A percentile compares a stretch with the other conserved stretches of the same genome.
Conservation (phyloP, 2,113 vertebrate genomes). For the Spilogale gracilis region DNA sequence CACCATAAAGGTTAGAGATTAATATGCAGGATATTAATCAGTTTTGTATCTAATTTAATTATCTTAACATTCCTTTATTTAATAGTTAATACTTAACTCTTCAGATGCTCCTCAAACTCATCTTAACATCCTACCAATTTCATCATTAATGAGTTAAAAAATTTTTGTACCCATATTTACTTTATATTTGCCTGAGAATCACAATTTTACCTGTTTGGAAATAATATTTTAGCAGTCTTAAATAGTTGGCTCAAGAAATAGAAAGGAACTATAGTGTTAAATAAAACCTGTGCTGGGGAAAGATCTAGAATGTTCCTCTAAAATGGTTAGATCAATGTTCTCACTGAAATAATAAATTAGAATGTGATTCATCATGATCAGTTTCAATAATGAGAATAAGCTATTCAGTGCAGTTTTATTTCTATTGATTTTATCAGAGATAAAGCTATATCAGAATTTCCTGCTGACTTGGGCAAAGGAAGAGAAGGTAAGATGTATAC, state of each 20-base stretch:
- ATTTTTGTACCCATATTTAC: neutral
- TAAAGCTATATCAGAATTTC: neutral
- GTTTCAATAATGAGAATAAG: neutral
- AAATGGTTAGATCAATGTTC: neutral
- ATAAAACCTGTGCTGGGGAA: neutral
- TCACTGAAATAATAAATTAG: slow-evolving; percentile 37
- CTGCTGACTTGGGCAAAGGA: neutral
- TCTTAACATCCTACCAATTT: slow-evolving; percentile 10
- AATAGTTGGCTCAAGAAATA: slow-evolving; percentile 23
- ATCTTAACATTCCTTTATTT: neutral
- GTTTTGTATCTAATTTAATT: neutral
- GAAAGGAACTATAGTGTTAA: neutral
- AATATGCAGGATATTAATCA: neutral
- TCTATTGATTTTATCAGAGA: neutral
- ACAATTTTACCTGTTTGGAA: slow-evolving; percentile 28
- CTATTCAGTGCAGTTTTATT: neutral
- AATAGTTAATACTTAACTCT: neutral
- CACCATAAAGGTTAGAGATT: neutral
- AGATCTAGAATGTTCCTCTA: neutral
- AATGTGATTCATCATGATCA: neutral
- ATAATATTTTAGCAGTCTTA: neutral
- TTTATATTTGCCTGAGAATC: slow-evolving; percentile 19
- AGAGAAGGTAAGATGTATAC: neutral
- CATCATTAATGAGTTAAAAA: neutral
- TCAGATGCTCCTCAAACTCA: neutral